phyloP scores from a whole-genome alignment of 2,113 vertebrate genomes.

The Syrmaticus mikado region DNA sequence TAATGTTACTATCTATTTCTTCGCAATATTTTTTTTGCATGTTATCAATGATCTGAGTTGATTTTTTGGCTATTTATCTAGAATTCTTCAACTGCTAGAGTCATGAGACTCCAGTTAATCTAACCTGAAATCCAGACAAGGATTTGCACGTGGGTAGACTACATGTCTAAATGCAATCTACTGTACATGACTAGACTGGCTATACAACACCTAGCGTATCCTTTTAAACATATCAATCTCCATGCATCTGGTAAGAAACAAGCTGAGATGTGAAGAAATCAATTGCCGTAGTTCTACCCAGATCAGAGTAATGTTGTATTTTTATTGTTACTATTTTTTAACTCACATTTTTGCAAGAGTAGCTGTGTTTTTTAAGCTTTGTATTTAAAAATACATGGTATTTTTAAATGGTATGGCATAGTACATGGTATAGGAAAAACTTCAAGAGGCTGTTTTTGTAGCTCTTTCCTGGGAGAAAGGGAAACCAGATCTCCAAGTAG shows the following conservation, averaged over 20 bases:
- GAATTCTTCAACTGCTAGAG: background rate
- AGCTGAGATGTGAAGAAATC: background rate
- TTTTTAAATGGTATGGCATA: too few relatives aligned
- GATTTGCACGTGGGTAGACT: rapidly evolving
- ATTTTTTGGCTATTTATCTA: background rate
- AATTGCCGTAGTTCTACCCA: background rate
- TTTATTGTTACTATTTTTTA: background rate
- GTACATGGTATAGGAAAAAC: background rate
- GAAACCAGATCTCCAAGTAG: background rate
- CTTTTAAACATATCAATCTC: background rate
- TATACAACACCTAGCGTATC: background rate
- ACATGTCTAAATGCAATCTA: background rate
- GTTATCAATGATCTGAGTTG: background rate
- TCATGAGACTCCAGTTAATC: background rate
- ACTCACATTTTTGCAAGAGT: background rate
- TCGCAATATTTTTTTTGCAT: background rate
- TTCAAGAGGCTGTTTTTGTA: background rate
- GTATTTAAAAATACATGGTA: background rate
- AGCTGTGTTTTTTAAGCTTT: background rate
- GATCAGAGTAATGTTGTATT: background rate
- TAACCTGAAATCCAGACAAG: background rate
- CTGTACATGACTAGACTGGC: background rate
- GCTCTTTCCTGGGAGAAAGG: background rate
- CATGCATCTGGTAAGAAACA: background rate
- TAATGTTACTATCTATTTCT: background rate